Base-by-base conservation (phyloP, 2,888 invertebrate species). In the Ceriagrion tenellum region DNA sequence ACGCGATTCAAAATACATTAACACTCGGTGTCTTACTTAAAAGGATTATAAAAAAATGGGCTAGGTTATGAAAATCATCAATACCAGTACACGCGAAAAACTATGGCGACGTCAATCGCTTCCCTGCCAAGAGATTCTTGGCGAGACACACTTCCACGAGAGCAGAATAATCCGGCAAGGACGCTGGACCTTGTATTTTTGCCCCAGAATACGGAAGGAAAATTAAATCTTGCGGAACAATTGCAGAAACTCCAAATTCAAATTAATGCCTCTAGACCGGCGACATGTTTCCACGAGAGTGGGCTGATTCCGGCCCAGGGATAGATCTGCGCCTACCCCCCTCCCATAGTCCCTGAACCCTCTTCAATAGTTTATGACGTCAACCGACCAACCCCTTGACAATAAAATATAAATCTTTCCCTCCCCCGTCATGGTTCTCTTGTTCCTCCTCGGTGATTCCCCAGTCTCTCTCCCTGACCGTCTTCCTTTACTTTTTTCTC, bases 321-420 rank as follows among this genome's bases (percentile, higher is more conserved):
- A 47, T 47, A 47, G 47, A n/a, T n/a, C n/a, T n/a, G n/a, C 47
- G 4, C 26, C 26, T 12, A 8, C 69, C 35, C 35, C 35, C 81
- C 81, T 0, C 81, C 18, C 81, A 30, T 10, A 18, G 23, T 81
- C 81, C 81, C 81, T 81, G 16, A 6, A 81, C 35, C 35, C 81
- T 81, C 35, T 81, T 81, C 81, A 81, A 81, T 81, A 35, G 81
- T 81, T 81, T 81, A 81, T 81, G 81, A 81, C 81, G 35, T 81
- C 81, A 81, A 26, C 81, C 81, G 18, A 81, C 81, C 81, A 81
- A 81, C 30, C 35, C 81, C 35, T 81, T 35, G 81, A 81, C 81
- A 81, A 81, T 81, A 81, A 69, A 81, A 81, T 81, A 81, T 35
- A 35, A 81, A 81, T 81, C 81, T 81, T 35, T 81, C 35, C 35